These are phyloP conservation scores for Nymphalis io DNA, from an alignment of 1,140 invertebrate genomes.

Conservation along the genomic window DNA sequence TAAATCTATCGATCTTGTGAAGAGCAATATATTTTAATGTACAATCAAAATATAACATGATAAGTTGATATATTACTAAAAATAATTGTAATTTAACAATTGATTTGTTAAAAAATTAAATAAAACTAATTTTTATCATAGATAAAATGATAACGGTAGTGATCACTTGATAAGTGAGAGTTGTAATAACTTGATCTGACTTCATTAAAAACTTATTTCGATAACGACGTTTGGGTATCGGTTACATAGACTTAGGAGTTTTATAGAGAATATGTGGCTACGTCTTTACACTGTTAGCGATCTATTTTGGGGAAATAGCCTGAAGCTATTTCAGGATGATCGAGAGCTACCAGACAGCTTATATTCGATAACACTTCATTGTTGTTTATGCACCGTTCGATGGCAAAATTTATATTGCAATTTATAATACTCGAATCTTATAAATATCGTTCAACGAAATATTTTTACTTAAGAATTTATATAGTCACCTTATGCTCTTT, in stretches of 20 bases:
- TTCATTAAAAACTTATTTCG: not conserved
- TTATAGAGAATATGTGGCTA: slow-evolving; percentile 49
- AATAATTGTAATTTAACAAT: too few species aligned
- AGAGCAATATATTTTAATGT: too few species aligned
- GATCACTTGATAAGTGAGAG: too few species aligned
- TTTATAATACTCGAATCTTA: slow-evolving; percentile 3
- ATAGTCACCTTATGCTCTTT: not conserved
- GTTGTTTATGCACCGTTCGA: slow-evolving; percentile 7
- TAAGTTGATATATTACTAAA: too few species aligned
- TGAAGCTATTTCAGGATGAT: slow-evolving; percentile 56
- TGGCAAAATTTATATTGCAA: slow-evolving; percentile 6
- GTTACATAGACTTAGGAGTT: not conserved
- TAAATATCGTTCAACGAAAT: not conserved
- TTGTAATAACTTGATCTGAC: too few species aligned
- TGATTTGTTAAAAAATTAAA: too few species aligned
- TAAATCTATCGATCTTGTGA: too few species aligned
- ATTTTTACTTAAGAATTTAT: not conserved
- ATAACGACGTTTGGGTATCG: not conserved
- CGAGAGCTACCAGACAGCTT: slow-evolving; percentile 52
- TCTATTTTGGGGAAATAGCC: slow-evolving; percentile 56
- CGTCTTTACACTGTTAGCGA: slow-evolving; percentile 54
- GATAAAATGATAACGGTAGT: too few species aligned
- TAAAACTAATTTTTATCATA: too few species aligned
- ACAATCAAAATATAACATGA: too few species aligned
- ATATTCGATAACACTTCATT: slow-evolving; percentile 33